These are phyloP conservation scores for Troglohyphantes excavatus DNA, from an alignment of 2,888 invertebrate genomes.

Conservation along the genomic window DNA sequence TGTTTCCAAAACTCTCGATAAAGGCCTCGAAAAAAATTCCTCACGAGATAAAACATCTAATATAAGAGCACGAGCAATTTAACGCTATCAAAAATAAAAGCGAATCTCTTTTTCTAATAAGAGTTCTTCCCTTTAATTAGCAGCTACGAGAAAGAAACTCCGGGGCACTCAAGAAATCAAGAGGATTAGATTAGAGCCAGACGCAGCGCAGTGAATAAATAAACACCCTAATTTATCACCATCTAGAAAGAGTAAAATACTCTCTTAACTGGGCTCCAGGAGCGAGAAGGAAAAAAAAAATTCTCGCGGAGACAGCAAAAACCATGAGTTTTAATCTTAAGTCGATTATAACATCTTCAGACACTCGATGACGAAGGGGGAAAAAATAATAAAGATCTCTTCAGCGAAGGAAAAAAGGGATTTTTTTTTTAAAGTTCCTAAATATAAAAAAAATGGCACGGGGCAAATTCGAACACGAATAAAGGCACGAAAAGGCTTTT, in stretches of 20 bases:
- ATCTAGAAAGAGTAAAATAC: conserved; percentile 43
- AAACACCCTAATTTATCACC: conserved; percentile 62
- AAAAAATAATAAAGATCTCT: conserved; percentile 15
- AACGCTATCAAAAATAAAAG: not conserved
- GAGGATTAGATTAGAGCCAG: conserved; percentile 64
- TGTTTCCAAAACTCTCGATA: not conserved
- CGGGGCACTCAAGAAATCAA: conserved; percentile 39
- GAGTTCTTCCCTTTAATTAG: conserved; percentile 47
- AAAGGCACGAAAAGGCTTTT: conserved; percentile 34
- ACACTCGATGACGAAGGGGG: conserved; percentile 18
- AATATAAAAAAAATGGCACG: conserved; percentile 16
- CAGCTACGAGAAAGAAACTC: conserved; percentile 3
- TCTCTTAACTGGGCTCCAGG: conserved; percentile 21
- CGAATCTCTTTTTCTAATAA: conserved; percentile 46
- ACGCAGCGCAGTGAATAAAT: conserved; percentile 54
- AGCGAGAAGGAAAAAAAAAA: conserved; percentile 3
- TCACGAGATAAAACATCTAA: not conserved
- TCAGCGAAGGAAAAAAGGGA: conserved; percentile 12
- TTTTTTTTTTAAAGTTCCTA: not conserved
- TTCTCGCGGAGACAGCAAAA: conserved; percentile 17
- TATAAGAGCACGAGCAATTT: not conserved
- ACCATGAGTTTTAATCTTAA: conserved; percentile 52
- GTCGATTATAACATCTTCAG: conserved; percentile 59
- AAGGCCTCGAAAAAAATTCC: not conserved
- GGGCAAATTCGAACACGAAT: conserved; percentile 30